These are phyloP conservation scores for Scomber japonicus DNA, from an alignment of 2,113 vertebrate species.

Conservation along the genomic window DNA sequence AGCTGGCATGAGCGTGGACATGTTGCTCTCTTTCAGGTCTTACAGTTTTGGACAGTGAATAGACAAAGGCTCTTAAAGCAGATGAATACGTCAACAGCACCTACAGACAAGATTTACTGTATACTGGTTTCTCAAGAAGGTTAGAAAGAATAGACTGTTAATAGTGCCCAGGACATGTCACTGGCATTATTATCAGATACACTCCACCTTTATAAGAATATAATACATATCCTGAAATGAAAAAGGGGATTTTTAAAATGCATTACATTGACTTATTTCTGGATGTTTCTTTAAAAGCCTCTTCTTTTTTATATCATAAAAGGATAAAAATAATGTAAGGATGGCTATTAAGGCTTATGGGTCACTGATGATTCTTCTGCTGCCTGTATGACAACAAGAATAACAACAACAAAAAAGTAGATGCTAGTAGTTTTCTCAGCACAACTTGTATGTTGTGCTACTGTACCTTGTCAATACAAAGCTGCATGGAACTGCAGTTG, in stretches of 20 bases:
- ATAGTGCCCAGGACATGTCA: too few species aligned
- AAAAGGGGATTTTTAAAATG: background rate
- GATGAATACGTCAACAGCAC: constrained; percentile 9
- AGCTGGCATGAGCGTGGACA: constrained; percentile 29
- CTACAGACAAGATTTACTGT: background rate
- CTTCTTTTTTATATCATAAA: background rate
- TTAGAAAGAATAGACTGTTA: background rate
- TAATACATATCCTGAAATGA: background rate
- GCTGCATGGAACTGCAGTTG: background rate
- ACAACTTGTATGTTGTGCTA: background rate
- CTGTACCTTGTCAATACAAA: background rate
- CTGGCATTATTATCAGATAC: background rate
- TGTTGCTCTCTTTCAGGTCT: constrained; percentile 44
- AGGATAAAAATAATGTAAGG: background rate
- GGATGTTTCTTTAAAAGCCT: background rate
- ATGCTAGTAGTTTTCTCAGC: background rate
- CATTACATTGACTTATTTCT: background rate
- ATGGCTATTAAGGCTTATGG: background rate
- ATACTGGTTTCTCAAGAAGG: background rate
- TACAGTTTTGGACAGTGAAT: background rate
- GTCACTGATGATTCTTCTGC: background rate
- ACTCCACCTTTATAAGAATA: background rate
- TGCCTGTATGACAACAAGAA: background rate
- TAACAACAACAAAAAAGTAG: background rate
- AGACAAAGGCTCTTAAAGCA: background rate